Evolutionary conservation across 2,888 invertebrate genomes (phyloP).

Genomic region (Lithophane leautieri): DNA sequence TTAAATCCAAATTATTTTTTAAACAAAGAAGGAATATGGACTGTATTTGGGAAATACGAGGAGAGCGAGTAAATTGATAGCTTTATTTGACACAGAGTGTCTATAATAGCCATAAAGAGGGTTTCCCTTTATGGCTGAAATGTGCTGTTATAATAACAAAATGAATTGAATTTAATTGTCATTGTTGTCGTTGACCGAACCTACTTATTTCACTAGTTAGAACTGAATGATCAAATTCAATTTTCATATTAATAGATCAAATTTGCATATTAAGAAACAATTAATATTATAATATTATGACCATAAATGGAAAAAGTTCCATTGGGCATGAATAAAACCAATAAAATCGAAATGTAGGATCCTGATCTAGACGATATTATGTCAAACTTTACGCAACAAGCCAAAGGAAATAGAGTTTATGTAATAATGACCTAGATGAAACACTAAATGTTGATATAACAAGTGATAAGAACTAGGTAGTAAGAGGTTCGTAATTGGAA

Average conservation of each 20-base stretch:
- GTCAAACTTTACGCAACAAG: constrained; percentile 48
- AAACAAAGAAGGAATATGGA: background rate
- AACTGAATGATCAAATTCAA: too few relatives aligned
- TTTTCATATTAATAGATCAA: too few relatives aligned
- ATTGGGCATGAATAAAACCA: background rate
- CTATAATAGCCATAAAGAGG: too few relatives aligned
- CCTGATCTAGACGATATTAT: constrained; percentile 38
- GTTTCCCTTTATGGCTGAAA: background rate
- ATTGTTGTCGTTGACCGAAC: background rate
- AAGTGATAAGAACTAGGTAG: constrained; percentile 37
- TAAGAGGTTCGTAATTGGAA: constrained; percentile 24
- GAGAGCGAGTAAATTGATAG: background rate
- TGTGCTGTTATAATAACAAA: background rate
- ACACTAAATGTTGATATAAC: constrained; percentile 32
- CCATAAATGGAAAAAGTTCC: background rate
- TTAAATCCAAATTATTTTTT: background rate
- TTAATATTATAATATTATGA: background rate
- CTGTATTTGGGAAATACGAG: background rate
- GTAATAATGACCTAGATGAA: constrained; percentile 42
- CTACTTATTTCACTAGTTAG: too few relatives aligned
- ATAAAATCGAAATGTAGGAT: constrained; percentile 20
- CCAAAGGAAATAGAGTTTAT: constrained; percentile 38
- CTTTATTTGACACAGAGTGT: background rate
- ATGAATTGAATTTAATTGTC: background rate
- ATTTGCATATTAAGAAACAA: background rate